These are phyloP conservation scores for Macropus fuliginosus DNA, from an alignment of 2,797 vertebrate genomes.

Conservation along the genomic window DNA sequence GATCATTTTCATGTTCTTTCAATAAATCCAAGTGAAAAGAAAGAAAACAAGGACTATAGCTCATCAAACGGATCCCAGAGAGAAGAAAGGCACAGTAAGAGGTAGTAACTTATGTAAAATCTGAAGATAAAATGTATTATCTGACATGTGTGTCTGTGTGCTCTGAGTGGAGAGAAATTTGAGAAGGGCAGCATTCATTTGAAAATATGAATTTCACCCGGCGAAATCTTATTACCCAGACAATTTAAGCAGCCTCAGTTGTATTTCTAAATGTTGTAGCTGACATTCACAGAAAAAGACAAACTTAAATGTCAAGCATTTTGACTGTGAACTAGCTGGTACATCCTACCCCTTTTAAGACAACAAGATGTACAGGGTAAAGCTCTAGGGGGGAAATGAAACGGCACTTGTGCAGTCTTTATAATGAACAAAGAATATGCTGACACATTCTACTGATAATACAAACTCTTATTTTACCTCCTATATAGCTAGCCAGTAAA, in stretches of 20 bases:
- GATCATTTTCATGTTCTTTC: background rate
- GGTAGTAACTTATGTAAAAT: conserved; percentile 14
- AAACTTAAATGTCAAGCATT: conserved; percentile 10
- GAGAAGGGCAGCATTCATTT: background rate
- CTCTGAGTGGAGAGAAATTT: background rate
- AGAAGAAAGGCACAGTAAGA: conserved; percentile 13
- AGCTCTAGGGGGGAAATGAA: background rate
- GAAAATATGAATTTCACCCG: conserved; percentile 6
- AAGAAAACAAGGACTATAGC: conserved; percentile 2
- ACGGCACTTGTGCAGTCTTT: background rate
- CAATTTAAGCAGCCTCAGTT: conserved; percentile 5
- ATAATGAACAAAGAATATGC: conserved; percentile 15
- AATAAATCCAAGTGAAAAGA: conserved; percentile 11
- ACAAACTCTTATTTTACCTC: background rate
- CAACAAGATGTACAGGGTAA: background rate
- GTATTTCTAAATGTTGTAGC: conserved; percentile 27
- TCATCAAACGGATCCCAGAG: conserved; percentile 16
- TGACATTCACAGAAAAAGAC: conserved; percentile 10
- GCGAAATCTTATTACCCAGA: background rate
- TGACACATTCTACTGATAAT: background rate
- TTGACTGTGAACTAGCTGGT: background rate
- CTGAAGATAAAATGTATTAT: background rate
- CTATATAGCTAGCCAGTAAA: conserved; percentile 7
- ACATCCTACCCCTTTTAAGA: background rate
- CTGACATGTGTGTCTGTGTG: background rate